Conservation (phyloP, 2,888 invertebrate genomes). For the Drosophila kuntzei region DNA sequence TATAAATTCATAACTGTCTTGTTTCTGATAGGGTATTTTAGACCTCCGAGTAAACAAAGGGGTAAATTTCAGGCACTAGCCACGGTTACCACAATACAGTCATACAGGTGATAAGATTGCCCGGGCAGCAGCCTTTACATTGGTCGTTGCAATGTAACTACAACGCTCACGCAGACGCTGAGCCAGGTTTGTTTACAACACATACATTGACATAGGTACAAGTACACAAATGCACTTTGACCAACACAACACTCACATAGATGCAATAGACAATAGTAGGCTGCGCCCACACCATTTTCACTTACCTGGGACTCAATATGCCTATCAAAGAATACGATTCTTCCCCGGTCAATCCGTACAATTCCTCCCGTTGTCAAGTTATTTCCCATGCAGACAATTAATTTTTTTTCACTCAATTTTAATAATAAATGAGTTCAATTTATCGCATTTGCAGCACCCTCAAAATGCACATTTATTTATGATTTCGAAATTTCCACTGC, state of each 20-base stretch:
- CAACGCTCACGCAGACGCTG: conserved; percentile 3
- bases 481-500: no score
- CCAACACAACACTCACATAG: conserved; percentile 25
- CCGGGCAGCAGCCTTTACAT: conserved; percentile 34
- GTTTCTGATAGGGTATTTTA: neutral
- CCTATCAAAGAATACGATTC: conserved; percentile 42
- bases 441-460: conserved; percentile 1
- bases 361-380: conserved; percentile 43
- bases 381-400: conserved; percentile 64
- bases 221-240: conserved; percentile 5
- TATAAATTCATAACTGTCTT: neutral
- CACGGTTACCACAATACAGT: neutral
- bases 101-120: conserved; percentile 35
- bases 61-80: neutral
- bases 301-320: conserved; percentile 53
- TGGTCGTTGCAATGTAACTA: conserved; percentile 13
- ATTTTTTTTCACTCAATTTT: conserved; percentile 7
- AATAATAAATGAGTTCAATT: neutral
- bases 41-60: neutral
- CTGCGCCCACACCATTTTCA: conserved; percentile 18
- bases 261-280: neutral
- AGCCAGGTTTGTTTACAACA: conserved; percentile 17
- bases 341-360: conserved; percentile 30
- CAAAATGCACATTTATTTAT: conserved; percentile 20
- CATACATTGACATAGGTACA: neutral